A percentile compares a stretch with the other conserved stretches of the same genome.
These are phyloP conservation scores for Paracentrotus lividus DNA, from an alignment of 53 echinoderm and acorn worm species.

Conservation along the genomic window DNA sequence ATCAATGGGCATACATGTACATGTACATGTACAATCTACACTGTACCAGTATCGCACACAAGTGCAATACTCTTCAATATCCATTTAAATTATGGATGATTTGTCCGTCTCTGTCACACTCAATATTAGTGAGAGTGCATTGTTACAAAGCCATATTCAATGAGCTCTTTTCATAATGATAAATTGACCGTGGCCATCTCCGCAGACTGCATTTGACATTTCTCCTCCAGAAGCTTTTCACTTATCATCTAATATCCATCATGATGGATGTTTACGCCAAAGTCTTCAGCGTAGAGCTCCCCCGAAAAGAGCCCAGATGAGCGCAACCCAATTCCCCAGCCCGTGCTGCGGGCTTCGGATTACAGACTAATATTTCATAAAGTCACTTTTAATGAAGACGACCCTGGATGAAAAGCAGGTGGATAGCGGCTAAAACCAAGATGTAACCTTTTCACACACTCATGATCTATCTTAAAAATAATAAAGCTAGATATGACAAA, in stretches of 20 bases:
- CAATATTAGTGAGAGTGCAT: background rate
- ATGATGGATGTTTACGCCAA: constrained; percentile 34
- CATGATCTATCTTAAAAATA: background rate
- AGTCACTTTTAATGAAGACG: constrained; percentile 57
- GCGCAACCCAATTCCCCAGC: constrained; percentile 38
- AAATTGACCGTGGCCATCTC: constrained; percentile 20
- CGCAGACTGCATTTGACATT: constrained; percentile 32
- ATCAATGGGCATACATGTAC: too few relatives aligned
- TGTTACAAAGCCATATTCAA: background rate
- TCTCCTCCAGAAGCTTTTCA: constrained; percentile 43
- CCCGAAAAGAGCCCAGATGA: constrained; percentile 40
- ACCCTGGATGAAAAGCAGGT: constrained; percentile 49
- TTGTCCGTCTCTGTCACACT: background rate
- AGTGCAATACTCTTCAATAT: background rate
- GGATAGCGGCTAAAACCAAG: constrained; percentile 14
- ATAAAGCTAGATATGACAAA: too few relatives aligned
- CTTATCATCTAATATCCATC: constrained; percentile 32
- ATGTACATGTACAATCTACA: background rate
- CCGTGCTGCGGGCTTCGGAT: background rate
- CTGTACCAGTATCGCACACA: background rate
- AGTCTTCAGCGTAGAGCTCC: background rate
- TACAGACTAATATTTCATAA: constrained; percentile 42
- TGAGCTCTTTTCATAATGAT: constrained; percentile 31
- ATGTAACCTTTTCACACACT: background rate
- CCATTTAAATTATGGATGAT: background rate